Evolutionary conservation across 2,113 vertebrate species (phyloP), one percentile per base, ranked within the genome.

Genomic region (Alosa alosa): DNA sequence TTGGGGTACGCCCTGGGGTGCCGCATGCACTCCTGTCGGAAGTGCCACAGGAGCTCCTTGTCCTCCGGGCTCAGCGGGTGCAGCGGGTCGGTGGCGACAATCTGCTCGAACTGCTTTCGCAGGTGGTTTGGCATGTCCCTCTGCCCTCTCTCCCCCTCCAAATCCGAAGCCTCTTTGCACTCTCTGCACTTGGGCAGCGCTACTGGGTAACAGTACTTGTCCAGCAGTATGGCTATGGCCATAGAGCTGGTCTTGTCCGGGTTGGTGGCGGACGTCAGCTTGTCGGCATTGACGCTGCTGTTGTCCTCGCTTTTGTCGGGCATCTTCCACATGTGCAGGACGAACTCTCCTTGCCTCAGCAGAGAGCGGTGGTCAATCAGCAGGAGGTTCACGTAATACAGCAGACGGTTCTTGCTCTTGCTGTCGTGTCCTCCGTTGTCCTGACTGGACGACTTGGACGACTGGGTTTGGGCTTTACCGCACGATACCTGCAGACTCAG

Each of bases 281-380:
- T 99, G 94, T 99, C 98, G 0, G 98, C 98, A 47, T 96, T 99
- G 88, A 99, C 96, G 89, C 97, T 99, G 86, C 97, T 97, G 91
- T 98, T 97, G 82, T 99, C 97, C 85, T 99, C 98, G 1, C 94
- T 97, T 87, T 99, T 99, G 84, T 97, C 97, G 0, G 97, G 96
- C 91, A 99, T 96, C 89, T 97, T 98, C 99, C 99, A 99, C 99
- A 99, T 99, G 93, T 99, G 97, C 31, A 99, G 96, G 84, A 99
- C 96, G 13, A 98, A 99, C 86, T 99, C 97, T 0, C 99, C 98
- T 52, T 96, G 97, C 68, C 98, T 96, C 2, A 99, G 95, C 85
- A 99, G 95, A 39, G 96, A 99, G 50, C 97, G 96, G 91, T 99
- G 98, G 93, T 99, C 98, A 83, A 99, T 95, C 84, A 99, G 91